Percentiles rank a stretch among this genome's conserved stretches.
These are phyloP conservation scores for Synergus gifuensis DNA, from an alignment of 2,888 invertebrate genomes.

Conservation along the genomic window DNA sequence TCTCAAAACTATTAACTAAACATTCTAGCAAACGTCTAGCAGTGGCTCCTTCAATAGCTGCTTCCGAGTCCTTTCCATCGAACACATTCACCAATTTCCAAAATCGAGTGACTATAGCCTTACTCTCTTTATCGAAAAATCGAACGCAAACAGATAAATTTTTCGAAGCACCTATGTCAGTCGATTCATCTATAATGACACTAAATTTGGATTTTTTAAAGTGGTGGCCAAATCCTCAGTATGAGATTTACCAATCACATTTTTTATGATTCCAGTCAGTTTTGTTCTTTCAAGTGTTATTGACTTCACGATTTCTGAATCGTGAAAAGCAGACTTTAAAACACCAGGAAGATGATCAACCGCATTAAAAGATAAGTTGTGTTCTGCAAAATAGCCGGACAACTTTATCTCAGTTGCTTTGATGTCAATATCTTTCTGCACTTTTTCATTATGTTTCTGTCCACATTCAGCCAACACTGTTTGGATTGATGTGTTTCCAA, in stretches of 20 bases:
- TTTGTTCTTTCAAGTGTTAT: neutral
- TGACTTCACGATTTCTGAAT: neutral
- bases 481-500: too few species aligned
- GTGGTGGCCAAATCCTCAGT: neutral
- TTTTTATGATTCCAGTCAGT: too few species aligned
- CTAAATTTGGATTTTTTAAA: neutral
- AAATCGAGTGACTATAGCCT: conserved; percentile 53
- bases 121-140: conserved; percentile 54
- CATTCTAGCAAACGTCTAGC: conserved; percentile 12
- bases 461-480: too few species aligned
- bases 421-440: neutral
- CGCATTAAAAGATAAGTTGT: too few species aligned
- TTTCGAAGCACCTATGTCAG: neutral
- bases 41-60: conserved; percentile 41
- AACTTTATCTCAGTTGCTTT: neutral
- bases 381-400: neutral
- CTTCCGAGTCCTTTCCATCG: conserved; percentile 43
- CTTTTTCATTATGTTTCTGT: too few species aligned
- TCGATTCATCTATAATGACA: conserved; percentile 1
- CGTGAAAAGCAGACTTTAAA: neutral
- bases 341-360: neutral
- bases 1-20: conserved; percentile 44
- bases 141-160: conserved; percentile 37
- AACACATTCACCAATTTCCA: conserved; percentile 59
- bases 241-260: too few species aligned